Evolutionary conservation across 1,140 invertebrate species (phyloP).

Genomic region (Globodera rostochiensis): DNA sequence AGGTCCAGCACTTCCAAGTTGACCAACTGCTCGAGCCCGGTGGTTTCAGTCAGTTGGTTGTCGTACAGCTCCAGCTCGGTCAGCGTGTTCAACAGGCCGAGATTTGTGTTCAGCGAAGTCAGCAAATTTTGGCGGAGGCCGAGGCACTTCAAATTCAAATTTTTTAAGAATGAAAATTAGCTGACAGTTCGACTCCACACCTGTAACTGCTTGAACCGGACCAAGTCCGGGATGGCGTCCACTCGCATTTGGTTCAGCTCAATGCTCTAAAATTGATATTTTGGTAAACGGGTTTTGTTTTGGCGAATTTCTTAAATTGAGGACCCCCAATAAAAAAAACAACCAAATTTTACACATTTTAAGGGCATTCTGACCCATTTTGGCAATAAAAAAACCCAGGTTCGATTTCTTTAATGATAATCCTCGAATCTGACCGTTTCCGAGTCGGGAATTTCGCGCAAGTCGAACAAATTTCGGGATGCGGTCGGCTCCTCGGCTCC

Average conservation of each 20-base stretch:
- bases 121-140: constrained; percentile 41
- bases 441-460: constrained; percentile 29
- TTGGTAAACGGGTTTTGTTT: neutral
- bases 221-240: constrained; percentile 42
- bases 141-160: constrained; percentile 31
- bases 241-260: constrained; percentile 40
- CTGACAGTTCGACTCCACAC: constrained; percentile 14
- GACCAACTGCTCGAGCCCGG: constrained; percentile 80
- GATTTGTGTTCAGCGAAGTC: constrained; percentile 30
- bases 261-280: constrained; percentile 27
- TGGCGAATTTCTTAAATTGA: neutral
- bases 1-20: constrained; percentile 88
- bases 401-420: neutral
- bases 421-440: constrained; percentile 33
- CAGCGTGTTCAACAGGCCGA: constrained; percentile 69
- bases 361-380: too few relatives aligned
- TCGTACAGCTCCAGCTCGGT: constrained; percentile 90
- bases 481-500: neutral
- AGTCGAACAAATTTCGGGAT: constrained; percentile 38
- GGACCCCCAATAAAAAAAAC: neutral
- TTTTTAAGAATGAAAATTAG: neutral
- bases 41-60: constrained; percentile 77
- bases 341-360: neutral
- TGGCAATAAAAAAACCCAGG: neutral
- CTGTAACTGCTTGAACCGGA: constrained; percentile 38